Evolutionary conservation across 2,113 vertebrate genomes (phyloP), one percentile per base, ranked within the genome.

Genomic region (Cheirogaleus medius): DNA sequence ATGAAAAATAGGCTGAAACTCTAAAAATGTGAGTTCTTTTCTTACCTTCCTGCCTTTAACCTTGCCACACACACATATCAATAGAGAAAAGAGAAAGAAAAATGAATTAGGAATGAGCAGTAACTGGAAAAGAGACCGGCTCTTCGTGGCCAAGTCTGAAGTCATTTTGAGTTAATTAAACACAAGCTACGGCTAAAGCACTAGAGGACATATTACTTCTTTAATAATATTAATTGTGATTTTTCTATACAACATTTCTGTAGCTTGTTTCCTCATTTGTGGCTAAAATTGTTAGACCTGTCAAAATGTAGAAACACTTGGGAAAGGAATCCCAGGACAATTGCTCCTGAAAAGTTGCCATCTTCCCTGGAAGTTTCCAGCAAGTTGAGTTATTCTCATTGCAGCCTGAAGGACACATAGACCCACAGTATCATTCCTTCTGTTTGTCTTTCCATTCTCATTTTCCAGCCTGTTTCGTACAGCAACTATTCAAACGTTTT

Each of bases 401-500:
- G 7, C 17, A 44, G 17, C 27, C 25, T 29, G 76, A 95, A 66
- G 52, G 71, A 81, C n/a, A 87, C 47, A 37, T 0, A 54, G 34
- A 34, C 32, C 32, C 47, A 17, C 1, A 11, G 4, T 49, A 44
- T 92, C 77, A 34, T 58, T 86, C 20, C 6, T 68, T 64, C 42
- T 97, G 49, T 92, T 63, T 73, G 66, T 29, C 76, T 96, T 96
- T 91, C 73, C 66, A 27, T 29, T 78, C 27, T 77, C n/a, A 13
- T 94, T 94, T 97, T 96, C 85, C 88, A 97, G 73, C 10, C 47
- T 68, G 23, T 92, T 97, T 82, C 52, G 68, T 34, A 54, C 37
- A 93, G 52, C 56, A 92, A 39, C n/a, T 54, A 76, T 69, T 92
- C 73, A 96, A 97, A 98, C 1, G 0, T 97, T 84, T 88, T 87